phyloP scores from a whole-genome alignment of 1,140 invertebrate genomes.

The Apis laboriosa region DNA sequence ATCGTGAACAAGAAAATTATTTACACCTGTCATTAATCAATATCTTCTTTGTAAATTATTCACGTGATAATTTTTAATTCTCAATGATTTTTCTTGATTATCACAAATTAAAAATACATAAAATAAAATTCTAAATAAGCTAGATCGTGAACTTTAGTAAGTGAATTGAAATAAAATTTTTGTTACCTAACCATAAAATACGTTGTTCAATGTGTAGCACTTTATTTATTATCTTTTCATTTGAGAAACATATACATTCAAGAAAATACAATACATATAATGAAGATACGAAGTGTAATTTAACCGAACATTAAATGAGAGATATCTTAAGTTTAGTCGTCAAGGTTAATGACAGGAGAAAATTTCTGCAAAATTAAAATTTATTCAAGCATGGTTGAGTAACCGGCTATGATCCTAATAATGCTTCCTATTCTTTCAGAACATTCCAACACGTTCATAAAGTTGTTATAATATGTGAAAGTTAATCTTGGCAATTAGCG shows the following conservation, averaged over 20 bases:
- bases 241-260: background rate
- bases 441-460: slow-evolving; percentile 3
- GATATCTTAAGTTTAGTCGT: background rate
- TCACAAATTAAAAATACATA: background rate
- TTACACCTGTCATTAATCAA: background rate
- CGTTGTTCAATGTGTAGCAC: background rate
- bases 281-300: background rate
- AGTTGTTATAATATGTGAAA: slow-evolving; percentile 38
- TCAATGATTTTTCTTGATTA: no score
- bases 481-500: slow-evolving; percentile 32
- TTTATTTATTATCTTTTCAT: background rate
- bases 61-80: background rate
- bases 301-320: background rate
- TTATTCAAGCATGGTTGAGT: background rate
- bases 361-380: background rate
- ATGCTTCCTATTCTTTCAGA: slow-evolving; percentile 19
- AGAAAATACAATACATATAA: background rate
- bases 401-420: background rate
- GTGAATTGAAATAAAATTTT: background rate
- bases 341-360: background rate
- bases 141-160: background rate
- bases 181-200: background rate
- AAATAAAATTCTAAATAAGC: no score
- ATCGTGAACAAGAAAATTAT: slow-evolving; percentile 8
- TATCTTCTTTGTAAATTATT: no score